These are phyloP conservation scores for Venturia canescens DNA, from an alignment of 1,140 invertebrate genomes.

Conservation along the genomic window DNA sequence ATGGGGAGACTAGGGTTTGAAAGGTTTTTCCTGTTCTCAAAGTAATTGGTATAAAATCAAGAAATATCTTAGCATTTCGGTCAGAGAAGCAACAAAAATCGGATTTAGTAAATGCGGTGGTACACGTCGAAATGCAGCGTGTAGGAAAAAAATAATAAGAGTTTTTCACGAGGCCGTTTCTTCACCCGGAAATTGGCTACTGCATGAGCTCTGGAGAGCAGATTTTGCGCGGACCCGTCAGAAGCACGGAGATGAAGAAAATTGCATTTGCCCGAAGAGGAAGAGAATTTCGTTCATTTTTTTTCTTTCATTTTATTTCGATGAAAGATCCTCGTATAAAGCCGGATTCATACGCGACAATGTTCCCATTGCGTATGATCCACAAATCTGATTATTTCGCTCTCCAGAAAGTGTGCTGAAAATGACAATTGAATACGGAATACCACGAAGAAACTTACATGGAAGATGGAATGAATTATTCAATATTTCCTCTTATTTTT, in stretches of 20 bases:
- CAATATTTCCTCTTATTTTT: slow-evolving; percentile 59
- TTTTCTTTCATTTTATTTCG: neutral
- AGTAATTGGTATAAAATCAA: slow-evolving; percentile 20
- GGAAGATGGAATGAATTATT: slow-evolving; percentile 28
- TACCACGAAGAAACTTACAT: neutral
- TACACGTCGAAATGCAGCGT: neutral
- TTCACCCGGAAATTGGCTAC: slow-evolving; percentile 29
- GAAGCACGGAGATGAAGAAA: slow-evolving; percentile 11
- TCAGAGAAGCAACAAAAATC: slow-evolving; percentile 5
- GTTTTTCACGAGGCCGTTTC: neutral
- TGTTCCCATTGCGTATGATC: neutral
- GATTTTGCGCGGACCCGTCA: neutral
- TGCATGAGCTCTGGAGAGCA: neutral
- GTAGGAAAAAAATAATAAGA: neutral
- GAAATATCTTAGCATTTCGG: neutral
- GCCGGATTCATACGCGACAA: neutral
- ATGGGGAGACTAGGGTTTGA: neutral
- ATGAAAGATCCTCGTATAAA: slow-evolving; percentile 1
- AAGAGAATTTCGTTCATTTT: slow-evolving; percentile 2
- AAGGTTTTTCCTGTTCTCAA: neutral
- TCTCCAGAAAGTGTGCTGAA: neutral
- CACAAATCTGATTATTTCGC: neutral
- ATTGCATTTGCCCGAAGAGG: slow-evolving; percentile 18
- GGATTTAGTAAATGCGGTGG: slow-evolving; percentile 16
- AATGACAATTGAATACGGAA: neutral